Conservation (phyloP, 2,888 invertebrate species). For the Apotomis turbidana region DNA sequence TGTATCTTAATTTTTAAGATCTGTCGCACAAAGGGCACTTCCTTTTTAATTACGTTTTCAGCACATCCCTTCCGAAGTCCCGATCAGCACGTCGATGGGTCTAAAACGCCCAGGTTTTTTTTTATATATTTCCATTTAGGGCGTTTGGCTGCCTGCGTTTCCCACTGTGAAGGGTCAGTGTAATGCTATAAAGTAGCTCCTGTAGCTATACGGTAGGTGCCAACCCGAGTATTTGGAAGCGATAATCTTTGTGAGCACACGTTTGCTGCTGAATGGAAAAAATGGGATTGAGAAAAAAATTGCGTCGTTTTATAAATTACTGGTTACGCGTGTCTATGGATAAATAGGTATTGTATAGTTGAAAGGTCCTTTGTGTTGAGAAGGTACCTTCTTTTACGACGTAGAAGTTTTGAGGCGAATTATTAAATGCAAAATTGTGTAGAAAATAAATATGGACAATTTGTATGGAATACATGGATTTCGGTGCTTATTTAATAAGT, state of each 20-base stretch:
- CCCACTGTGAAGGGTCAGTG: too few species aligned
- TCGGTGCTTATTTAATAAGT: too few species aligned
- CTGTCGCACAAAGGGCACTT: too few species aligned
- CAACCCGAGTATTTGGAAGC: slow-evolving; percentile 39
- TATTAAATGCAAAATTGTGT: slow-evolving; percentile 23
- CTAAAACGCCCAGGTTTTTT: too few species aligned
- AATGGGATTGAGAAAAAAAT: slow-evolving; percentile 53
- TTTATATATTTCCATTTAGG: too few species aligned
- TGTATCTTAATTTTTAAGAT: too few species aligned
- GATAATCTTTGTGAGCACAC: slow-evolving; percentile 69
- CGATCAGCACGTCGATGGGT: too few species aligned
- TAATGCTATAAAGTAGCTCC: neutral
- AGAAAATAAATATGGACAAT: neutral
- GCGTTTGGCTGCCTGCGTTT: too few species aligned
- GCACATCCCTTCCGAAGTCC: too few species aligned
- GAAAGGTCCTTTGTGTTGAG: slow-evolving; percentile 51
- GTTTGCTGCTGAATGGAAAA: slow-evolving; percentile 56
- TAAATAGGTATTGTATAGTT: slow-evolving; percentile 61
- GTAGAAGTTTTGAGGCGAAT: slow-evolving; percentile 47
- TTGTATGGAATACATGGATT: too few species aligned
- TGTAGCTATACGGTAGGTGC: slow-evolving; percentile 1
- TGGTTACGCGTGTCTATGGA: slow-evolving; percentile 67
- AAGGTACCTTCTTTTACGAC: slow-evolving; percentile 47
- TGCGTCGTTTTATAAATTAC: slow-evolving; percentile 63
- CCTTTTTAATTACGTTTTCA: too few species aligned